Conservation (phyloP, 2,113 vertebrate species). For the Pelobates fuscus region DNA sequence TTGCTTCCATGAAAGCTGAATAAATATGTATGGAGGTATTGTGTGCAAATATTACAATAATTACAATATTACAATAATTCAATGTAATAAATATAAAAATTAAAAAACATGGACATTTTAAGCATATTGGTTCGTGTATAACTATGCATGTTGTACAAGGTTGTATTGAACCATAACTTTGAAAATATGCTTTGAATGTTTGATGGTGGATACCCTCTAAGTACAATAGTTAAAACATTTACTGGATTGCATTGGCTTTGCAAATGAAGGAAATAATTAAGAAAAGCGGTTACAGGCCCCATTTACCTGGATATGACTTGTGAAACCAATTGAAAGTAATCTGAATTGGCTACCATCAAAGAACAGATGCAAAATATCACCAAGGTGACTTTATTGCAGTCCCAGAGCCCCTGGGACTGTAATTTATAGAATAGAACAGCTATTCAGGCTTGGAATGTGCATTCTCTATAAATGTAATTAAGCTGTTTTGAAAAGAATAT, state of each 20-base stretch:
- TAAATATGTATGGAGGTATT: too few relatives aligned
- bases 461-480: slow-evolving; percentile 20
- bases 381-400: slow-evolving; percentile 44
- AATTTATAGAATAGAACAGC: slow-evolving; percentile 32
- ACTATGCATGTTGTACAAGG: too few relatives aligned
- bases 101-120: too few relatives aligned
- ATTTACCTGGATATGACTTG: slow-evolving; percentile 45
- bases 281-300: slow-evolving; percentile 43
- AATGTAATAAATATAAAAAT: too few relatives aligned
- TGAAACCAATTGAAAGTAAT: slow-evolving; percentile 34
- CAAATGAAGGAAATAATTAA: slow-evolving; percentile 36
- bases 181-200: background rate
- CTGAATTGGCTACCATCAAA: slow-evolving; percentile 46
- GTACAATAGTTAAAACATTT: background rate
- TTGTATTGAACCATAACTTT: background rate
- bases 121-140: too few relatives aligned
- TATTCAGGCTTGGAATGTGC: slow-evolving; percentile 17
- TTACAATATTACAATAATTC: too few relatives aligned
- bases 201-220: background rate
- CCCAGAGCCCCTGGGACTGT: slow-evolving; percentile 41
- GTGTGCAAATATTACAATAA: too few relatives aligned
- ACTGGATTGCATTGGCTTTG: slow-evolving; percentile 19
- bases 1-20: too few relatives aligned
- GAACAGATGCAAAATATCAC: slow-evolving; percentile 42
- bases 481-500: background rate